Conservation (phyloP, 2,888 invertebrate species). For the Linhomoeus sp. region DNA sequence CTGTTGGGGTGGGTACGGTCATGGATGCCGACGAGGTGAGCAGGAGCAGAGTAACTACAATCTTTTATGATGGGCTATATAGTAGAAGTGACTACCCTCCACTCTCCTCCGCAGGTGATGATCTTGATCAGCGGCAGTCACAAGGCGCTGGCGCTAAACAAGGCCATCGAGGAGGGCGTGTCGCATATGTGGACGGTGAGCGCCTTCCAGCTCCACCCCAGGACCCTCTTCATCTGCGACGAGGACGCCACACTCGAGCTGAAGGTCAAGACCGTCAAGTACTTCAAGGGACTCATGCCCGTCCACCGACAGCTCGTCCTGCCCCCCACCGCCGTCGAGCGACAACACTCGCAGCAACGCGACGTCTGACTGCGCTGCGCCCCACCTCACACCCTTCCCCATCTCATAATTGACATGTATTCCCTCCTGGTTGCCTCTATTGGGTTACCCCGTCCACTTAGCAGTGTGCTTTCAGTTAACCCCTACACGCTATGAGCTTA, state of each 20-base stretch:
- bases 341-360: no score
- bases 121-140: constrained; percentile 87
- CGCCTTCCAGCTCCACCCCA: constrained; percentile 74
- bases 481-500: no score
- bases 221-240: constrained; percentile 80
- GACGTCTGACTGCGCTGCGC: no score
- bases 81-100: no score
- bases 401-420: no score
- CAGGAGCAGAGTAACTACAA: no score
- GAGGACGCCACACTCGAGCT: constrained; percentile 92
- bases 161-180: constrained; percentile 92
- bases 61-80: no score
- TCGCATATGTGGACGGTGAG: constrained; percentile 99
- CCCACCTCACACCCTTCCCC: no score
- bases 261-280: constrained; percentile 79
- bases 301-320: constrained; percentile 17
- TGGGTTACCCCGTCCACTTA: no score
- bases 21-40: constrained; percentile 87
- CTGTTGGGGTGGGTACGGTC: constrained; percentile 94
- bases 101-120: constrained; percentile 68
- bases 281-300: constrained; percentile 52
- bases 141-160: constrained; percentile 85
- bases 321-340: no score
- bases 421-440: no score
- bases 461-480: no score